A percentile compares a stretch with the other conserved stretches of the same genome.
phyloP scores from a whole-genome alignment of 2,797 vertebrate species.

The Anas acuta region DNA sequence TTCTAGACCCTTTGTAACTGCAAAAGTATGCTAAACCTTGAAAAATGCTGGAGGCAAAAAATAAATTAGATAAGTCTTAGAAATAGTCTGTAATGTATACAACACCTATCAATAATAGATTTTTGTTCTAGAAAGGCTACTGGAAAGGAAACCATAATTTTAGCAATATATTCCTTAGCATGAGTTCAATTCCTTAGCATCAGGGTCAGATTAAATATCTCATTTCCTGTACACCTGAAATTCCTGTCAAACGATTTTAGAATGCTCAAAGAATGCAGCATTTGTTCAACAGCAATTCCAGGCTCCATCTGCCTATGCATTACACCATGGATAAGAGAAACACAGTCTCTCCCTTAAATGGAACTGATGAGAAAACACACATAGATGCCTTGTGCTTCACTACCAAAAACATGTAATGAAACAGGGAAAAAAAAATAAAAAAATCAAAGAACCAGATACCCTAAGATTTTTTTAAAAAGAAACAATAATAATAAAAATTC shows the following conservation, averaged over 20 bases:
- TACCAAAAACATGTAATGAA: background rate
- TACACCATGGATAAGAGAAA: background rate
- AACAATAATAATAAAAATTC: background rate
- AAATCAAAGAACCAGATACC: background rate
- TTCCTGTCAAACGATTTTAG: background rate
- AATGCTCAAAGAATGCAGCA: background rate
- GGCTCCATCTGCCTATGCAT: background rate
- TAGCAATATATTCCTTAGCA: background rate
- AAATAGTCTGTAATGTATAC: background rate
- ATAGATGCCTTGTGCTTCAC: background rate
- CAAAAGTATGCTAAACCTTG: background rate
- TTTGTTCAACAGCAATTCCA: background rate
- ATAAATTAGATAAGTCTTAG: background rate
- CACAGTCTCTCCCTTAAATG: background rate
- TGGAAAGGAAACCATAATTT: background rate
- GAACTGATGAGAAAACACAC: background rate
- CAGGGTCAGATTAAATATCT: background rate
- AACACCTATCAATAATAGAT: background rate
- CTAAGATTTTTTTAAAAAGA: background rate
- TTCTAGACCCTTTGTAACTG: background rate
- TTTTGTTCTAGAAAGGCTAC: background rate
- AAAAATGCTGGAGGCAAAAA: background rate
- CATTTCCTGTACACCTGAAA: background rate
- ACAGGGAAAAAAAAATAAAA: fast-evolving
- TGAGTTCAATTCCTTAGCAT: background rate